These are phyloP conservation scores for Lytechinus variegatus DNA, from an alignment of 35 echinoderm and acorn worm species.

Conservation along the genomic window DNA sequence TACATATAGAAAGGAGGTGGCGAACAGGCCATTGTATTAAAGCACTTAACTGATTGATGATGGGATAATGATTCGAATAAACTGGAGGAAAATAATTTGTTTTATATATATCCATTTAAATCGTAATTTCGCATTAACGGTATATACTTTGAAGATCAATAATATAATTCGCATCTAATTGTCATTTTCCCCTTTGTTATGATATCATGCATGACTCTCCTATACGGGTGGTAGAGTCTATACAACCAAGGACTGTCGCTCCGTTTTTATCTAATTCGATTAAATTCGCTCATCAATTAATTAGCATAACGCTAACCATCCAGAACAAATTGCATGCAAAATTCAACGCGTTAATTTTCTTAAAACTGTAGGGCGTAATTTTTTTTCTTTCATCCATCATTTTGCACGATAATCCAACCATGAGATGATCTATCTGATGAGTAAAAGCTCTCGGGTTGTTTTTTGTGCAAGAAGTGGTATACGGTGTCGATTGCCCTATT, in stretches of 20 bases:
- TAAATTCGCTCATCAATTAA: background rate
- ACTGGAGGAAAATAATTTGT: background rate
- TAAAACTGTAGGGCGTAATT: background rate
- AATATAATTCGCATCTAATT: background rate
- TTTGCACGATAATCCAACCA: background rate
- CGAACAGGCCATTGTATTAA: background rate
- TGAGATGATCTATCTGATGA: background rate
- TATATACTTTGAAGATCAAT: background rate
- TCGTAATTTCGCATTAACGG: background rate
- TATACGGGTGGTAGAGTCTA: background rate
- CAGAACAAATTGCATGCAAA: slow-evolving; percentile 18
- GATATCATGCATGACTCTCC: background rate
- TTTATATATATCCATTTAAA: background rate
- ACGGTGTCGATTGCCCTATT: too few species aligned
- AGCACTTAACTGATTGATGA: background rate
- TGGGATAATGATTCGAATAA: background rate
- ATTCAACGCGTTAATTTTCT: slow-evolving; percentile 4
- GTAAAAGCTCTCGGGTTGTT: background rate
- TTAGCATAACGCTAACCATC: slow-evolving; percentile 18
- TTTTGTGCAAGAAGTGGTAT: too few species aligned
- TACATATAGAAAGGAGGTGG: too few species aligned
- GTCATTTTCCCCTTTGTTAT: background rate
- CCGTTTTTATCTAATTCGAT: background rate
- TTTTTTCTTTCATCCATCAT: background rate
- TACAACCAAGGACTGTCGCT: background rate